Evolutionary conservation across 2,888 invertebrate genomes (phyloP).

Genomic region (Pandemis cinnamomeana): DNA sequence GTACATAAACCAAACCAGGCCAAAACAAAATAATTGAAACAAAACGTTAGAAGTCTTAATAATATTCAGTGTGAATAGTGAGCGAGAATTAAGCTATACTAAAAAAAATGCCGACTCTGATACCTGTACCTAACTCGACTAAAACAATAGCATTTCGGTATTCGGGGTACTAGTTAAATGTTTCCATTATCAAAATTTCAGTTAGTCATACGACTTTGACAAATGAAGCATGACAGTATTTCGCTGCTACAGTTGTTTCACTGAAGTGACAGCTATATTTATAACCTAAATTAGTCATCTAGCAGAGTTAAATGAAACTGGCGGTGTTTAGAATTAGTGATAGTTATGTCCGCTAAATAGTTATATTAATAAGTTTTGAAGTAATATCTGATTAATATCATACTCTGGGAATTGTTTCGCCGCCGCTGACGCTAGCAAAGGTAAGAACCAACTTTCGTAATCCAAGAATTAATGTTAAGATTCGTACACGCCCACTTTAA

Average conservation of each 20-base stretch:
- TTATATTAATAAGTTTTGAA: constrained; percentile 18
- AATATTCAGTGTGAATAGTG: no score
- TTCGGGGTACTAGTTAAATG: background rate
- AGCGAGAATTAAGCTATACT: no score
- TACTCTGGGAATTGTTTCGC: constrained; percentile 16
- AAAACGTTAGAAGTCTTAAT: no score
- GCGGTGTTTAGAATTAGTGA: constrained; percentile 57
- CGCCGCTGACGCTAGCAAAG: constrained; percentile 23
- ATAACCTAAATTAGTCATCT: constrained; percentile 75
- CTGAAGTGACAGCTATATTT: constrained; percentile 64
- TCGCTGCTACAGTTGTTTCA: constrained; percentile 36
- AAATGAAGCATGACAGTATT: constrained; percentile 39
- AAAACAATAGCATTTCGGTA: background rate
- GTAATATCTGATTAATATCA: background rate
- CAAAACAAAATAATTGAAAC: no score
- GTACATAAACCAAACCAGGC: no score
- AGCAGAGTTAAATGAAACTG: constrained; percentile 62
- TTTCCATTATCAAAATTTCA: constrained; percentile 17
- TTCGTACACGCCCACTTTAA: constrained; percentile 42
- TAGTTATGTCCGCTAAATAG: constrained; percentile 37
- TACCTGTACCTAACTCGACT: background rate
- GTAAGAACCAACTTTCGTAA: constrained; percentile 35
- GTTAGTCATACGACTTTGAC: constrained; percentile 25
- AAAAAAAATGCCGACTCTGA: no score
- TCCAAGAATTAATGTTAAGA: constrained; percentile 36